phyloP scores from a whole-genome alignment of 2,888 invertebrate genomes.

The Schrankia costaestrigalis region DNA sequence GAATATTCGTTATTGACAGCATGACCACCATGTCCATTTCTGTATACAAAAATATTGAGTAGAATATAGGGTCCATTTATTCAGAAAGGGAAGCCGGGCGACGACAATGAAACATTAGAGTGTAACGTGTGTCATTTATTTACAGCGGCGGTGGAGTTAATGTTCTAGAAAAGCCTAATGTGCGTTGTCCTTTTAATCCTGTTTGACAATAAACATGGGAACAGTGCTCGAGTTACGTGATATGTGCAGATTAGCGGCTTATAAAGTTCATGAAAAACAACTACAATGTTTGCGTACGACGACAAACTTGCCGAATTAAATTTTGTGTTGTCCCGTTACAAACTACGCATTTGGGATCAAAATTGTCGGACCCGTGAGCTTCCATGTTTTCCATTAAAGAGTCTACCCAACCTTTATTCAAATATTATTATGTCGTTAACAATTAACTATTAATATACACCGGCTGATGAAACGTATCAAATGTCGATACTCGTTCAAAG shows the following conservation, averaged over 20 bases:
- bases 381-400: slow-evolving; percentile 4
- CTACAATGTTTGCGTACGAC: slow-evolving; percentile 9
- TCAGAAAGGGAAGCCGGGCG: slow-evolving; percentile 37
- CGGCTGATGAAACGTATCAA: slow-evolving; percentile 1
- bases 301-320: slow-evolving; percentile 10
- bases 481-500: background rate
- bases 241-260: slow-evolving; percentile 50
- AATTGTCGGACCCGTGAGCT: background rate
- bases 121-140: slow-evolving; percentile 56
- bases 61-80: slow-evolving; percentile 33
- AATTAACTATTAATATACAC: background rate
- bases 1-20: no score
- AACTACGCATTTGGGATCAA: slow-evolving; percentile 4
- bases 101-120: slow-evolving; percentile 55
- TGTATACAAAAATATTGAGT: slow-evolving; percentile 28
- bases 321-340: slow-evolving; percentile 6
- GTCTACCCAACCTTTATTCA: slow-evolving; percentile 1
- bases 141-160: slow-evolving; percentile 53
- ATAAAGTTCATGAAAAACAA: slow-evolving; percentile 45
- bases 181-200: slow-evolving; percentile 60
- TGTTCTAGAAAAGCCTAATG: slow-evolving; percentile 62
- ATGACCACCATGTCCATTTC: no score
- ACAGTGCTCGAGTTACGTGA: slow-evolving; percentile 39
- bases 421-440: slow-evolving; percentile 2
- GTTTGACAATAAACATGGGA: slow-evolving; percentile 59